Percentiles rank a stretch among this genome's conserved stretches.
phyloP scores from a whole-genome alignment of 2,888 invertebrate species.

The Busseola fusca region DNA sequence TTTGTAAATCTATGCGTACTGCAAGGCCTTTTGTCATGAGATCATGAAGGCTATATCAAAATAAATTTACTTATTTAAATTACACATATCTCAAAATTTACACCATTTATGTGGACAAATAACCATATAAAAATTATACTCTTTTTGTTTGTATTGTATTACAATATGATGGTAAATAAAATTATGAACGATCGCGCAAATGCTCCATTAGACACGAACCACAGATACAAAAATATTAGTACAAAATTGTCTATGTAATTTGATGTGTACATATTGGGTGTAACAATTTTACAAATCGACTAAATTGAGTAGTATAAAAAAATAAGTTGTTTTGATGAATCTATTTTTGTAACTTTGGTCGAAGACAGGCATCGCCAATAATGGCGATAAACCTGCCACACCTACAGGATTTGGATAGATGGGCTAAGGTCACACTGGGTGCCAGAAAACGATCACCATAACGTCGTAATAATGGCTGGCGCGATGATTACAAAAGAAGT shows the following conservation, averaged over 20 bases:
- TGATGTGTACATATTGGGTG: constrained; percentile 4
- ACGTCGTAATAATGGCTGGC: background rate
- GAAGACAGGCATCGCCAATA: background rate
- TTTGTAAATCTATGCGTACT: constrained; percentile 83
- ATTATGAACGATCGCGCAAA: constrained; percentile 67
- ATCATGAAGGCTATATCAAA: constrained; percentile 73
- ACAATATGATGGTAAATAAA: constrained; percentile 77
- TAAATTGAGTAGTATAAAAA: background rate
- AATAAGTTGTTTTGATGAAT: background rate
- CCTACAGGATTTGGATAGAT: background rate
- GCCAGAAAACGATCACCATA: background rate
- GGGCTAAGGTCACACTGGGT: background rate
- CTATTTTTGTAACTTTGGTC: background rate
- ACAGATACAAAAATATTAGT: constrained; percentile 38
- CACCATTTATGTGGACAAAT: constrained; percentile 66
- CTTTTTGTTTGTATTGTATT: constrained; percentile 66
- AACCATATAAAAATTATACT: constrained; percentile 71
- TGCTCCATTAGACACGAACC: constrained; percentile 60
- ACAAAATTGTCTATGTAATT: constrained; percentile 36
- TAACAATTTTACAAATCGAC: constrained; percentile 19
- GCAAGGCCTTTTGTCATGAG: constrained; percentile 81
- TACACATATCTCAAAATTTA: constrained; percentile 73
- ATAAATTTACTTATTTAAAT: constrained; percentile 67
- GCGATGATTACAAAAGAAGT: background rate
- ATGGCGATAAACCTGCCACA: background rate